Percentiles rank a stretch among this genome's conserved stretches.
phyloP scores from a whole-genome alignment of 2,797 vertebrate species.

The Cephalopachus bancanus region DNA sequence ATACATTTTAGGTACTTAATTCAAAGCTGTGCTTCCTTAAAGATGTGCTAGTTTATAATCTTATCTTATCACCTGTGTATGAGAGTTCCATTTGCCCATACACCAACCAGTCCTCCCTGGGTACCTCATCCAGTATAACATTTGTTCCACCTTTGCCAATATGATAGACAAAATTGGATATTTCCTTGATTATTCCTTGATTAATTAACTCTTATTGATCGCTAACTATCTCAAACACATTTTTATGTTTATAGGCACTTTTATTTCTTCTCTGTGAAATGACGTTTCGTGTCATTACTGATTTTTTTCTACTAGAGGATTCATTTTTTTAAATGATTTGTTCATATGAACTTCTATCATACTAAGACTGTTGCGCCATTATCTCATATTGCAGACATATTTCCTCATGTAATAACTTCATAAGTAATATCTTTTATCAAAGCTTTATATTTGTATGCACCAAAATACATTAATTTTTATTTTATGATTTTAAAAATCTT shows the following conservation, averaged over 20 bases:
- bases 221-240: background rate
- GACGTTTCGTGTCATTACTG: background rate
- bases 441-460: background rate
- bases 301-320: background rate
- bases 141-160: background rate
- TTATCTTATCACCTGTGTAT: background rate
- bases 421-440: background rate
- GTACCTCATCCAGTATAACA: background rate
- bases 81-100: background rate
- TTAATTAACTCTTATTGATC: background rate
- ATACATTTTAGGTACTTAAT: background rate
- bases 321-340: background rate
- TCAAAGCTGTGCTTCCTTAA: background rate
- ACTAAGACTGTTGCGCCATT: background rate
- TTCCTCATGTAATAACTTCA: background rate
- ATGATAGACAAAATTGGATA: background rate
- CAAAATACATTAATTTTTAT: background rate
- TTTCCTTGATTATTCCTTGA: background rate
- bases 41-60: background rate
- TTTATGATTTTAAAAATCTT: slow-evolving; percentile 30
- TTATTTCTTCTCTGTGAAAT: background rate
- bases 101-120: too few species aligned
- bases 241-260: background rate
- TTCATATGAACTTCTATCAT: background rate
- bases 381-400: background rate